A percentile compares a stretch with the other conserved stretches of the same genome.
Evolutionary conservation across 2,888 invertebrate genomes (phyloP).

Genomic region (Subacronicta megacephala): DNA sequence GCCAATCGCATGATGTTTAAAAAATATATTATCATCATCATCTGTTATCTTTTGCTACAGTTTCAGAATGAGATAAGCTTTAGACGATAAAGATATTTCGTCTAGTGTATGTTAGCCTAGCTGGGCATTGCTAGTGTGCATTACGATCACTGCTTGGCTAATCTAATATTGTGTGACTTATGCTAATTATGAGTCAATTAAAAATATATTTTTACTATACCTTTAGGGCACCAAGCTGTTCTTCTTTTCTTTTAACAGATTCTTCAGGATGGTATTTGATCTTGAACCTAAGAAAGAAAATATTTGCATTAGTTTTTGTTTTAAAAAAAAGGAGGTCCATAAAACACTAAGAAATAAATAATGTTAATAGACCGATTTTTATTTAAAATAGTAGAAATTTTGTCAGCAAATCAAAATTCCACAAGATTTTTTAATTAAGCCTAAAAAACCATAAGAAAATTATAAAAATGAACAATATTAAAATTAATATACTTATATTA

Average conservation of each 20-base stretch:
- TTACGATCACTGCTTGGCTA: too few relatives aligned
- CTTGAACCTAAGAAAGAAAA: conserved; percentile 95
- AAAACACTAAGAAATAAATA: conserved; percentile 39
- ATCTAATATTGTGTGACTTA: too few relatives aligned
- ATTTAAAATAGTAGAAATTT: conserved; percentile 27
- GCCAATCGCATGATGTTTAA: too few relatives aligned
- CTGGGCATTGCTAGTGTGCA: too few relatives aligned
- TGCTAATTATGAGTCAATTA: background rate
- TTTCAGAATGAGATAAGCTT: too few relatives aligned
- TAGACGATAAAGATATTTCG: too few relatives aligned
- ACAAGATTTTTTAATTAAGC: conserved; percentile 16
- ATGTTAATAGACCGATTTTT: conserved; percentile 36
- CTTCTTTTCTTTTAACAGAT: conserved; percentile 96
- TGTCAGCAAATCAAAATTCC: conserved; percentile 11
- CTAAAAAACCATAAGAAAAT: conserved; percentile 16
- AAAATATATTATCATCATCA: too few relatives aligned
- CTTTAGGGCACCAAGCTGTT: conserved; percentile 94
- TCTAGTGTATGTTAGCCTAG: too few relatives aligned
- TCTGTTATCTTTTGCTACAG: too few relatives aligned
- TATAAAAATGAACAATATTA: background rate
- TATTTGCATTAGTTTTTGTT: conserved; percentile 21
- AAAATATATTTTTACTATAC: conserved; percentile 78
- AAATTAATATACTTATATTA: conserved; percentile 8
- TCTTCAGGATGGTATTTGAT: conserved; percentile 99
- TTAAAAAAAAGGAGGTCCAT: conserved; percentile 18